A percentile compares a stretch with the other conserved stretches of the same genome.
phyloP scores from a whole-genome alignment of 1,140 invertebrate genomes.

The Hycleus phaleratus region DNA sequence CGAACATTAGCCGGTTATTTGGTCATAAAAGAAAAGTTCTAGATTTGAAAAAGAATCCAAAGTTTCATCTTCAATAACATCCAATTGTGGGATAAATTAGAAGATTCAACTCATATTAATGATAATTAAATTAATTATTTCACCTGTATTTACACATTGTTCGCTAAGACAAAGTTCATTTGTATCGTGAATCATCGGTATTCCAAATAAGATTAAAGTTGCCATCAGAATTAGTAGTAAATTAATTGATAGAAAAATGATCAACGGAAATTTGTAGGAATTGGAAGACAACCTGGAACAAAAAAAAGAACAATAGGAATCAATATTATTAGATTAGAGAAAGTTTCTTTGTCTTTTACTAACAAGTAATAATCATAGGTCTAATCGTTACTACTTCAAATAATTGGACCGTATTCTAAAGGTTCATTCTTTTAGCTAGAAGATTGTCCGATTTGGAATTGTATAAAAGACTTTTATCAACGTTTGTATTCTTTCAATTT shows the following conservation, averaged over 20 bases:
- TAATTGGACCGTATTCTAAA: too few relatives aligned
- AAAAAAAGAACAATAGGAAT: too few relatives aligned
- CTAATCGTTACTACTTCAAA: too few relatives aligned
- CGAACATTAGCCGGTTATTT: too few relatives aligned
- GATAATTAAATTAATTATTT: background rate
- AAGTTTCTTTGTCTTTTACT: too few relatives aligned
- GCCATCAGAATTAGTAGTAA: constrained; percentile 19
- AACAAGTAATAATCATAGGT: too few relatives aligned
- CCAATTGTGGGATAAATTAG: background rate
- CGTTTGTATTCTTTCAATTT: too few relatives aligned
- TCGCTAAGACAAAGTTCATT: constrained; percentile 20
- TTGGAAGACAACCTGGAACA: constrained; percentile 15
- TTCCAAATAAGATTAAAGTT: constrained; percentile 19
- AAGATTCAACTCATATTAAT: background rate
- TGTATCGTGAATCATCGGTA: constrained; percentile 10
- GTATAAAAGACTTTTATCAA: too few relatives aligned
- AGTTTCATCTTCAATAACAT: background rate
- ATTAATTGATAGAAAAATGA: constrained; percentile 24
- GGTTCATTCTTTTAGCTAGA: too few relatives aligned
- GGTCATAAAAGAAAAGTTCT: background rate
- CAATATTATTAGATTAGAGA: too few relatives aligned
- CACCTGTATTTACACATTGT: constrained; percentile 30
- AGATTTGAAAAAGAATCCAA: background rate
- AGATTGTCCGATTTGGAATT: too few relatives aligned
- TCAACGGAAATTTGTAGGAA: constrained; percentile 11